Conservation (phyloP, 1,140 invertebrate species). For the Rhagoletis zephyria region DNA sequence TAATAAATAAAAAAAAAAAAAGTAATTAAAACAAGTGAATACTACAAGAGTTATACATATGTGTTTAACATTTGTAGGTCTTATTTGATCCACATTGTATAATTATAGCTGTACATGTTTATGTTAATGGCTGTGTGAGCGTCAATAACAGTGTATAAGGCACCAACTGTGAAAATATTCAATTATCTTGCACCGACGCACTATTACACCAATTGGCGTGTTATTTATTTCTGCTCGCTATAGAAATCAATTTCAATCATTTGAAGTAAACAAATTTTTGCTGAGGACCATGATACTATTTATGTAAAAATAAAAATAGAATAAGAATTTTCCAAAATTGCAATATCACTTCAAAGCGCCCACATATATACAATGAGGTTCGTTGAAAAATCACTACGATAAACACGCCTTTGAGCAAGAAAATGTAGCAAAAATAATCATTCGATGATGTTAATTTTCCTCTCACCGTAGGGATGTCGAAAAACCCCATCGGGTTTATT, state of each 20-base stretch:
- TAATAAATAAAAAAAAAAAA: too few relatives aligned
- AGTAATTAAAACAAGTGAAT: too few relatives aligned
- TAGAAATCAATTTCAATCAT: not conserved
- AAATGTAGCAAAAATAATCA: too few relatives aligned
- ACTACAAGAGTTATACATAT: too few relatives aligned
- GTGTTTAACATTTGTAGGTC: too few relatives aligned
- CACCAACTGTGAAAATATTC: not conserved
- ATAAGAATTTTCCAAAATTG: not conserved
- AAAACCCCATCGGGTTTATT: too few relatives aligned
- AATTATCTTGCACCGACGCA: not conserved
- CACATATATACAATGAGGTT: conserved; percentile 17
- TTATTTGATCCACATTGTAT: too few relatives aligned
- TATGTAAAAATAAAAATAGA: not conserved
- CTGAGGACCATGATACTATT: conserved; percentile 13
- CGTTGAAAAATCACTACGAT: not conserved
- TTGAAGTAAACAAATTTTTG: not conserved
- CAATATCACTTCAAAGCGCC: conserved; percentile 6
- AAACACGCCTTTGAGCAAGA: too few relatives aligned
- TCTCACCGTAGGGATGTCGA: too few relatives aligned
- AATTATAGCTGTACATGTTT: too few relatives aligned
- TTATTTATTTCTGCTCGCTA: not conserved
- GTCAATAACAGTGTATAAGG: not conserved
- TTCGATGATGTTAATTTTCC: too few relatives aligned
- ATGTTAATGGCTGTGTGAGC: too few relatives aligned
- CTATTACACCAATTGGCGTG: not conserved